Evolutionary conservation across 1,140 invertebrate genomes (phyloP).

Genomic region (Drosophila ogumai): DNA sequence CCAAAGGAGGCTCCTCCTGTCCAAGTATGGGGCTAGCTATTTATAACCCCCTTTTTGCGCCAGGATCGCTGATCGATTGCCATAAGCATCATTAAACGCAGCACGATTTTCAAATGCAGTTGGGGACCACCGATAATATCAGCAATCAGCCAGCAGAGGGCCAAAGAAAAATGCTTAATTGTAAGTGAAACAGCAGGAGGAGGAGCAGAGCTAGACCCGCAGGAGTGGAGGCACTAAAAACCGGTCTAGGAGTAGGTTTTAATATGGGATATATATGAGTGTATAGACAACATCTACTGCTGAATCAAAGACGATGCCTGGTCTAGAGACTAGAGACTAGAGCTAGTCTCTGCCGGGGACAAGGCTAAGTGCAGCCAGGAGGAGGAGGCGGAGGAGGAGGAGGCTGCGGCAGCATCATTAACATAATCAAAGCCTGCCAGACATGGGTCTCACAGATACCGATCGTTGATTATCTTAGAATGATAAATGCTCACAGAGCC

Average conservation of each 20-base stretch:
- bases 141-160: slow-evolving; percentile 41
- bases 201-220: background rate
- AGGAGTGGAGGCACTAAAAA: slow-evolving; percentile 1
- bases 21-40: slow-evolving; percentile 13
- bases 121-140: slow-evolving; percentile 43
- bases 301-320: slow-evolving; percentile 5
- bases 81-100: slow-evolving; percentile 54
- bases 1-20: slow-evolving; percentile 1
- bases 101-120: slow-evolving; percentile 63
- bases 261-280: background rate
- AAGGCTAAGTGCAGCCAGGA: slow-evolving; percentile 4
- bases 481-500: slow-evolving; percentile 46
- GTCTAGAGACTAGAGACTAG: background rate
- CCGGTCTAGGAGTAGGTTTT: background rate
- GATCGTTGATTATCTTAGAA: slow-evolving; percentile 57
- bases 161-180: slow-evolving; percentile 61
- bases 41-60: slow-evolving; percentile 23
- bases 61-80: slow-evolving; percentile 60
- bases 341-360: no score
- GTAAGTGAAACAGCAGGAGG: slow-evolving; percentile 17
- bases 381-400: background rate
- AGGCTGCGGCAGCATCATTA: slow-evolving; percentile 41
- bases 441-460: slow-evolving; percentile 15
- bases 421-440: slow-evolving; percentile 59
- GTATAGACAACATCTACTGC: slow-evolving; percentile 16